A percentile compares a stretch with the other conserved stretches of the same genome.
Evolutionary conservation across 2,113 vertebrate species (phyloP).

Genomic region (Andinoacara biseriatus): DNA sequence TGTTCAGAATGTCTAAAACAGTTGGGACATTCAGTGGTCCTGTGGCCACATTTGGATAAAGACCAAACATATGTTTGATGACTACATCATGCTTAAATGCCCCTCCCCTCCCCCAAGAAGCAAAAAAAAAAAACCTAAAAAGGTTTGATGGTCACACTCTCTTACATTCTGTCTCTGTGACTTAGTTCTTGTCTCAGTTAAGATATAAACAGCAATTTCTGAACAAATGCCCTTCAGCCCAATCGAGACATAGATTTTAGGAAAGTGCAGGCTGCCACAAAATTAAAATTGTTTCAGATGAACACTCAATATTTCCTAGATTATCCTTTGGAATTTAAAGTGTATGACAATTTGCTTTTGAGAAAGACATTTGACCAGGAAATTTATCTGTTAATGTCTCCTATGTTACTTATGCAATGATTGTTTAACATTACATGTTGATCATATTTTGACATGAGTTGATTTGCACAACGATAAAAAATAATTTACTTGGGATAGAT

Average conservation of each 20-base stretch:
- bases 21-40: constrained; percentile 39
- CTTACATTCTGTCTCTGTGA: constrained; percentile 27
- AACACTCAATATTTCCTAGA: not conserved
- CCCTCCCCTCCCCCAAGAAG: not conserved
- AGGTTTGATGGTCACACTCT: constrained; percentile 21
- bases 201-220: not conserved
- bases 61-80: constrained; percentile 12
- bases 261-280: not conserved
- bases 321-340: not conserved
- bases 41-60: constrained; percentile 23
- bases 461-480: not conserved
- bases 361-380: not conserved
- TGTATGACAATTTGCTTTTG: no score
- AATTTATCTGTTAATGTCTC: not conserved
- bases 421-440: constrained; percentile 27
- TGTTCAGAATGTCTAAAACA: constrained; percentile 13
- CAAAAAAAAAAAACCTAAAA: not conserved
- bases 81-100: constrained; percentile 17
- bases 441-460: not conserved
- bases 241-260: not conserved
- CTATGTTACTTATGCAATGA: not conserved
- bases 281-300: not conserved
- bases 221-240: not conserved
- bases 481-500: constrained; percentile 7
- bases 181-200: not conserved